A percentile compares a stretch with the other conserved stretches of the same genome.
Evolutionary conservation across 2,888 invertebrate genomes (phyloP).

Genomic region (Sesamia inferens): DNA sequence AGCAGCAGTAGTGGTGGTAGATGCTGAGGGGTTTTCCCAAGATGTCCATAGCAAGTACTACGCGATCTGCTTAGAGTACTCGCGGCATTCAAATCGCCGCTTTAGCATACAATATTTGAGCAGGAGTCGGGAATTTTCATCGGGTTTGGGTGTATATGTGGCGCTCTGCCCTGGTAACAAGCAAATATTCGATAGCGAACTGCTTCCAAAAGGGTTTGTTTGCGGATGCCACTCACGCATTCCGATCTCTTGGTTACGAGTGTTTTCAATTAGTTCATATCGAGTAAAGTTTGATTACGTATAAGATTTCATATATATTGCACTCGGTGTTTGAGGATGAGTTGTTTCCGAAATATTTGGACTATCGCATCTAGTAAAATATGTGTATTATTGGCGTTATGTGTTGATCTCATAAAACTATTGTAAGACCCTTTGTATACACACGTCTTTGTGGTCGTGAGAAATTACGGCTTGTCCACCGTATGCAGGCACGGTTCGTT

Average conservation of each 20-base stretch:
- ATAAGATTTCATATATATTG: slow-evolving; percentile 33
- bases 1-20: slow-evolving; percentile 56
- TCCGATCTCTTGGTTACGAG: slow-evolving; percentile 70
- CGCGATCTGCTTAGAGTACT: slow-evolving; percentile 65
- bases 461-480: not conserved
- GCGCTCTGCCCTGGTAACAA: slow-evolving; percentile 57
- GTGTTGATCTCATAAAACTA: slow-evolving; percentile 13
- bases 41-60: slow-evolving; percentile 68
- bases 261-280: slow-evolving; percentile 69
- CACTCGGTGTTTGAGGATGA: slow-evolving; percentile 12
- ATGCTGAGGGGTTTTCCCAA: slow-evolving; percentile 70
- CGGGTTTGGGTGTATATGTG: slow-evolving; percentile 64
- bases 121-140: slow-evolving; percentile 69
- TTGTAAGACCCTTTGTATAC: slow-evolving; percentile 11
- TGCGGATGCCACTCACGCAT: slow-evolving; percentile 72
- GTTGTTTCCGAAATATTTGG: slow-evolving; percentile 23
- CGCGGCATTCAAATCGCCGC: slow-evolving; percentile 77
- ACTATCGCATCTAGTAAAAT: not conserved
- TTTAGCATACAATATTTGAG: slow-evolving; percentile 79
- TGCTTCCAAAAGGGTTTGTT: slow-evolving; percentile 74
- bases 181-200: slow-evolving; percentile 80
- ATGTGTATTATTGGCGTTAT: slow-evolving; percentile 7
- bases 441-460: not conserved
- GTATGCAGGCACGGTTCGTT: no score
- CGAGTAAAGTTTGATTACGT: slow-evolving; percentile 57